Base-by-base conservation (phyloP, 2,113 vertebrate species). In the Nycticryphes semicollaris region DNA sequence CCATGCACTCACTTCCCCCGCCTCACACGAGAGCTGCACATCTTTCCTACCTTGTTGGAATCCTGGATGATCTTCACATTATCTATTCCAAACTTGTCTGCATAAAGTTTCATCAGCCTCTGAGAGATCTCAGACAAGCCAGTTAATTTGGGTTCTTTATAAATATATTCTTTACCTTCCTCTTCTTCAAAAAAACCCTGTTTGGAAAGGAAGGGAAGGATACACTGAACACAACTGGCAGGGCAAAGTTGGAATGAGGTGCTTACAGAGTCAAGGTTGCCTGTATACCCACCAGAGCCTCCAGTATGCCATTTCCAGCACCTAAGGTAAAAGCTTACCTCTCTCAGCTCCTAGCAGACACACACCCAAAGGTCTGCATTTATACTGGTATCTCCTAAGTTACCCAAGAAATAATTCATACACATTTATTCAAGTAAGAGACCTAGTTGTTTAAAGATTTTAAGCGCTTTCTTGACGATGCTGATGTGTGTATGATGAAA, bases 61-160 rank as follows among this genome's bases (percentile, higher is more conserved):
- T 99, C 99, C 95, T 99, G 99, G 96, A 99, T 99, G 98, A 99
- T 99, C 96, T 99, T 99, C 94, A 99, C 99, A 0, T 99, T 99
- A 92, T 99, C 99, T 24, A 99, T 98, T 93, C 99, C 99, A 66
- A 99, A 99, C 97, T 99, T 99, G 98, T 99, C 99, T 3, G 99
- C 99, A 50, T 99, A 99, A 76, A 99, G 99, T 88, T 99, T 99
- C 81, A 99, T 98, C 87, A 99, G 96, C 84, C 99, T 98, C 93
- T 99, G 99, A 47, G 99, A 99, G 94, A 99, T 99, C 98, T 99
- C 99, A 2, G 99, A 99, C 67, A 99, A 98, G 28, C 99, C 99
- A 1, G 99, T 99, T 95, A 99, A 97, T 93, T 99, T 99, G 12
- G 99, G 99, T 89, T 99, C 99, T 95, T 99, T 99, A 93, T 99